Percentiles rank a stretch among this genome's conserved stretches.
Evolutionary conservation across 2,113 vertebrate species (phyloP).

Genomic region (Mellivora capensis): DNA sequence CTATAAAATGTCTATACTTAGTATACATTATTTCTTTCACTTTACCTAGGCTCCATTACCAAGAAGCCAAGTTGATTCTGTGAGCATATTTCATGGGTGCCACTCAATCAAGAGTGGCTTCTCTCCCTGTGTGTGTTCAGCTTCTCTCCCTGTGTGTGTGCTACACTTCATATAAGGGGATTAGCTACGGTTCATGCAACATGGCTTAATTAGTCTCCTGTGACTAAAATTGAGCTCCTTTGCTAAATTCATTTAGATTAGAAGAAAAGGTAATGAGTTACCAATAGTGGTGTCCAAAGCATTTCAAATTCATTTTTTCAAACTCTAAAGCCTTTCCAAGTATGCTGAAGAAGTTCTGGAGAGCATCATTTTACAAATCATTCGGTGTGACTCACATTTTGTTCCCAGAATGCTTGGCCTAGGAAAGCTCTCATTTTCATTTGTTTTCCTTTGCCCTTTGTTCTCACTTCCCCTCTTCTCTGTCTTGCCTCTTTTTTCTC

Average conservation of each 20-base stretch:
- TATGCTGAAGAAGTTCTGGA: not conserved
- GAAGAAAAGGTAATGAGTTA: not conserved
- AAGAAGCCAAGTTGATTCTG: not conserved
- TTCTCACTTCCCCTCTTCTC: not conserved
- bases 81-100: not conserved
- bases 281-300: not conserved
- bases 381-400: not conserved
- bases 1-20: not conserved
- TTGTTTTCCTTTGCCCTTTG: not conserved
- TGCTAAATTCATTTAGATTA: slow-evolving; percentile 37
- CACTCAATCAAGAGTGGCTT: slow-evolving; percentile 5
- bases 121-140: not conserved
- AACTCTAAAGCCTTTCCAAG: not conserved
- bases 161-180: not conserved
- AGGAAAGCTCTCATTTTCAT: not conserved
- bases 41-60: not conserved
- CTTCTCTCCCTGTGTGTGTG: not conserved
- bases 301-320: not conserved
- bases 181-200: not conserved
- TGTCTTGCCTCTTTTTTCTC: not conserved
- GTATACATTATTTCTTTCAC: not conserved
- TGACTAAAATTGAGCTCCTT: slow-evolving; percentile 55
- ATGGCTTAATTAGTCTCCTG: slow-evolving; percentile 57
- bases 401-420: not conserved
- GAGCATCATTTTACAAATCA: not conserved